A percentile compares a stretch with the other conserved stretches of the same genome.
Conservation (phyloP, 2,113 vertebrate genomes). For the Caranx ignobilis region DNA sequence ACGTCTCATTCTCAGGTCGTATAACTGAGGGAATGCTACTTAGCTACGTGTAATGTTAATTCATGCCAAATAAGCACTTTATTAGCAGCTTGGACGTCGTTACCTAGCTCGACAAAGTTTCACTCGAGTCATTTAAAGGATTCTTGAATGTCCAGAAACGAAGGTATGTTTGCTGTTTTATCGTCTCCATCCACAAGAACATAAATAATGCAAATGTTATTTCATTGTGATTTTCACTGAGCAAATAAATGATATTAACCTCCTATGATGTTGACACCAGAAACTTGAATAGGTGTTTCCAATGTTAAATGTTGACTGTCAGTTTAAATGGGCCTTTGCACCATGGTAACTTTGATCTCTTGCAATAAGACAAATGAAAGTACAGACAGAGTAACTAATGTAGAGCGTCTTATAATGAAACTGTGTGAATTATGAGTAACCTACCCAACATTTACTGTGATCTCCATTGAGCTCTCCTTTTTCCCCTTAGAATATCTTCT, state of each 20-base stretch:
- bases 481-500: too few species aligned
- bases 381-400: too few species aligned
- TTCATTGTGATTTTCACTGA: background rate
- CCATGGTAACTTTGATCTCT: too few species aligned
- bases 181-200: too few species aligned
- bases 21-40: background rate
- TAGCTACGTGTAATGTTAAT: accelerated
- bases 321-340: conserved; percentile 1
- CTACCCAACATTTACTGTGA: too few species aligned
- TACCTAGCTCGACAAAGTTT: background rate
- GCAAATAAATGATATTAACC: background rate
- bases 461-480: too few species aligned
- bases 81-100: background rate
- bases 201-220: background rate
- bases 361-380: too few species aligned
- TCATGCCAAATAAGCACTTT: accelerated
- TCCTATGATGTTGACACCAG: background rate
- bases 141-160: background rate
- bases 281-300: background rate
- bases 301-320: background rate
- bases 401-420: too few species aligned
- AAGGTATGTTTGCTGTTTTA: conserved; percentile 18
- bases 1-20: background rate
- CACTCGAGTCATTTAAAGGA: background rate
- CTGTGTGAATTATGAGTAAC: too few species aligned